Evolutionary conservation across 2,888 invertebrate species (phyloP).

Genomic region (Plagodis dolabraria): DNA sequence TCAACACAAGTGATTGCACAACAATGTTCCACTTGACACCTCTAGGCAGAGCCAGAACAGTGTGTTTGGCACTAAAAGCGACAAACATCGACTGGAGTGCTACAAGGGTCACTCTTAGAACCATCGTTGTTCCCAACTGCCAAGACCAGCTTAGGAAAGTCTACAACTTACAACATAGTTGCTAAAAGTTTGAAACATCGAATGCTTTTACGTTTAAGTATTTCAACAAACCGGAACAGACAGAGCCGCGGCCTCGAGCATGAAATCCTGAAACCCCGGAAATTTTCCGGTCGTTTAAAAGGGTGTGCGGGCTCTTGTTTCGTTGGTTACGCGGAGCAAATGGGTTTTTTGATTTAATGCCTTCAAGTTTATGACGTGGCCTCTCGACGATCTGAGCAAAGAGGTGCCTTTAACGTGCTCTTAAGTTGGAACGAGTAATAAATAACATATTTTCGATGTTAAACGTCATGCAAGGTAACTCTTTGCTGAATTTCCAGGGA

Average conservation of each 20-base stretch:
- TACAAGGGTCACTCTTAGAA: conserved; percentile 72
- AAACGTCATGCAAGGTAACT: conserved; percentile 32
- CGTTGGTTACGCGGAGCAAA: conserved; percentile 52
- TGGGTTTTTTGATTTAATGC: conserved; percentile 71
- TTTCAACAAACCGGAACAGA: conserved; percentile 51
- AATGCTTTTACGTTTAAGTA: conserved; percentile 73
- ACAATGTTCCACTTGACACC: conserved; percentile 38
- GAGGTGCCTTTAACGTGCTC: conserved; percentile 55
- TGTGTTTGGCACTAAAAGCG: conserved; percentile 71
- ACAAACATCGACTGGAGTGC: conserved; percentile 61
- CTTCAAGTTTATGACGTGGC: conserved; percentile 66
- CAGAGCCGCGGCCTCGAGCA: conserved; percentile 41
- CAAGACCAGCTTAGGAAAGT: conserved; percentile 68
- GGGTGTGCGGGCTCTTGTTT: conserved; percentile 42
- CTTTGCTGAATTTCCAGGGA: conserved; percentile 21
- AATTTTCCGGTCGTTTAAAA: conserved; percentile 27
- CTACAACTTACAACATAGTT: conserved; percentile 71
- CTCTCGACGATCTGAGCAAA: conserved; percentile 61
- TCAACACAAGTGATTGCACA: conserved; percentile 15
- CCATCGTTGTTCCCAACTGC: conserved; percentile 64
- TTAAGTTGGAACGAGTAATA: conserved; percentile 47
- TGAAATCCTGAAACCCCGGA: conserved; percentile 22
- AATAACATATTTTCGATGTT: conserved; percentile 58
- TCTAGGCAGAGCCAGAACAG: conserved; percentile 46
- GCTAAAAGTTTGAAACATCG: conserved; percentile 80